These are phyloP conservation scores for Zoroaster sp. DNA, from an alignment of 53 echinoderm and acorn worm species.

Conservation along the genomic window DNA sequence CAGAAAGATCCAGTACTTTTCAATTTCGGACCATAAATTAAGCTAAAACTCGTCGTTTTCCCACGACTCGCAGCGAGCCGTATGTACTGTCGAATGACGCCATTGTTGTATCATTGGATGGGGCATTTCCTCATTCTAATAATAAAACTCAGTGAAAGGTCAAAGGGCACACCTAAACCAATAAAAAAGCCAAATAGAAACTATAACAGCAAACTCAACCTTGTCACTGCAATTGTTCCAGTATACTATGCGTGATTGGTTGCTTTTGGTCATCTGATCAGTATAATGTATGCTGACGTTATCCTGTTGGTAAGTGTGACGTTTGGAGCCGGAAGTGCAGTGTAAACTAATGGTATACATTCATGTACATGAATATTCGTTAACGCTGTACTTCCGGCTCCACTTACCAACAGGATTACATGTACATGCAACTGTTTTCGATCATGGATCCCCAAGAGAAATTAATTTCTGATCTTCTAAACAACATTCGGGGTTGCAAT, in stretches of 20 bases:
- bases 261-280: neutral
- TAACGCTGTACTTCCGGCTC: neutral
- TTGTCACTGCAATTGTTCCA: neutral
- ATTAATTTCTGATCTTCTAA: neutral
- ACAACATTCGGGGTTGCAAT: neutral
- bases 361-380: neutral
- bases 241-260: neutral
- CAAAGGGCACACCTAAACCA: neutral
- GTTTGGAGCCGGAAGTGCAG: neutral
- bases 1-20: neutral
- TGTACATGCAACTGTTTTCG: neutral
- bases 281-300: neutral
- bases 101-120: neutral
- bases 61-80: neutral
- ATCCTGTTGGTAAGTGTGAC: too few species aligned
- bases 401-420: neutral
- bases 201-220: neutral
- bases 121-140: neutral
- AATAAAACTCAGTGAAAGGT: neutral
- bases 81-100: neutral
- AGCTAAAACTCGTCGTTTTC: neutral
- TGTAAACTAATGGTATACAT: neutral
- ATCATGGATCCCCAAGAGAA: neutral
- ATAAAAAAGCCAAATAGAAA: neutral
- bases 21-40: neutral